Percentiles rank a stretch among this genome's conserved stretches.
Conservation (phyloP, 2,797 vertebrate genomes). For the Crenichthys baileyi region DNA sequence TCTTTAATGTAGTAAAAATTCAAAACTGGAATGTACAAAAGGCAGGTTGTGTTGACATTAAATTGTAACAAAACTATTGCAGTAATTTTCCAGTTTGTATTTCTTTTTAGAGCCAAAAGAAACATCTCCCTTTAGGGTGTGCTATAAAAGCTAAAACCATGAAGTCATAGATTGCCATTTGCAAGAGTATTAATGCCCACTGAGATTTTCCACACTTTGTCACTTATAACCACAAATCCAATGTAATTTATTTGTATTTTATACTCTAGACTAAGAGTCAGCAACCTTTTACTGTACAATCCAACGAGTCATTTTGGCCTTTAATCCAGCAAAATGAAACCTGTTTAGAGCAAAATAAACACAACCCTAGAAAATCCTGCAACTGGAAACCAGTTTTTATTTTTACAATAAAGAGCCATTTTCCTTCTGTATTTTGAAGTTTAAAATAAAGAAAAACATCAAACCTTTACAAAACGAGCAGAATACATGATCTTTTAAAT, state of each 20-base stretch:
- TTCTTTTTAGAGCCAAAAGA: neutral
- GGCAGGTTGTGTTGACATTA: neutral
- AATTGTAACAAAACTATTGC: neutral
- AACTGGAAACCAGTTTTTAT: neutral
- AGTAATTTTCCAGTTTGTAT: neutral
- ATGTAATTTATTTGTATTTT: conserved; percentile 1
- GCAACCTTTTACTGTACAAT: neutral
- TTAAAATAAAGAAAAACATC: neutral
- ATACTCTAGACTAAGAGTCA: conserved; percentile 1
- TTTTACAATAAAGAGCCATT: neutral
- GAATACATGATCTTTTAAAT: neutral
- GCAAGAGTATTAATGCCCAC: neutral
- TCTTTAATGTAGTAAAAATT: conserved; percentile 17
- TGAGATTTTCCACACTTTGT: conserved; percentile 10
- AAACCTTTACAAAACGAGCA: neutral
- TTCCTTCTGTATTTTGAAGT: neutral
- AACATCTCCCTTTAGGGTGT: neutral
- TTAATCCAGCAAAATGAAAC: neutral
- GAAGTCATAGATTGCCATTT: neutral
- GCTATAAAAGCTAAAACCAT: conserved; percentile 5
- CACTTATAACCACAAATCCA: conserved; percentile 26
- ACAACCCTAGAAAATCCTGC: neutral
- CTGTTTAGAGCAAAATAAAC: neutral
- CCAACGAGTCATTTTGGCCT: neutral
- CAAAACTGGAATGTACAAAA: conserved; percentile 4